These are phyloP conservation scores for Rhimphoctona megacephalus DNA, from an alignment of 2,888 invertebrate species.

Conservation along the genomic window DNA sequence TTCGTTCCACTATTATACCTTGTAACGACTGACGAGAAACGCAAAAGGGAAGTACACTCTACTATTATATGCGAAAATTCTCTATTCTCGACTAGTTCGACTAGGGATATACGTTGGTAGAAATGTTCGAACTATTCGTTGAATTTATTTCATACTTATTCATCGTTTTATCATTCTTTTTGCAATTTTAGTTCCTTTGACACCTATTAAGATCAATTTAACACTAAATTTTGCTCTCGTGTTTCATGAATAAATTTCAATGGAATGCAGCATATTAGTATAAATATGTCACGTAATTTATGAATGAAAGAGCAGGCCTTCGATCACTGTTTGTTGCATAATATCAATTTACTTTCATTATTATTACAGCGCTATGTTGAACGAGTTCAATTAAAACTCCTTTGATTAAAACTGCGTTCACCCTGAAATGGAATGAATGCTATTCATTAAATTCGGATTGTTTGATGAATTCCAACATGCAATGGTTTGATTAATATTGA, in stretches of 20 bases:
- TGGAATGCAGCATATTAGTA: no score
- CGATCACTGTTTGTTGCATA: background rate
- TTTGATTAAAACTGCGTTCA: background rate
- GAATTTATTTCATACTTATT: background rate
- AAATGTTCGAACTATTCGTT: conserved; percentile 8
- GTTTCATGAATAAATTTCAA: no score
- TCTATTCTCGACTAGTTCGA: conserved; percentile 28
- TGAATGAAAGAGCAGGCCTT: background rate
- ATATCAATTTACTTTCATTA: background rate
- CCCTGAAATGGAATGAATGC: background rate
- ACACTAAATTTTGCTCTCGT: no score
- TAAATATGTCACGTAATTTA: no score
- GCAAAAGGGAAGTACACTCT: conserved; percentile 39
- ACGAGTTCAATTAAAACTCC: background rate
- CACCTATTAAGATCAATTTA: no score
- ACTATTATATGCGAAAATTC: conserved; percentile 43
- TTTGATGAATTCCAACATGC: background rate
- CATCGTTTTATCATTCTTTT: background rate
- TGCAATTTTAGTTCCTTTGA: background rate
- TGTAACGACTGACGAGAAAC: conserved; percentile 52
- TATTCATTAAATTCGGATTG: background rate
- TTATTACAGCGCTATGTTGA: background rate
- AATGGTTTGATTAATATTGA: background rate
- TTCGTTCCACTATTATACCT: conserved; percentile 33
- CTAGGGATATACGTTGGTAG: background rate